phyloP scores from a whole-genome alignment of 1,140 invertebrate genomes.

The Drosophila fuyamai region DNA sequence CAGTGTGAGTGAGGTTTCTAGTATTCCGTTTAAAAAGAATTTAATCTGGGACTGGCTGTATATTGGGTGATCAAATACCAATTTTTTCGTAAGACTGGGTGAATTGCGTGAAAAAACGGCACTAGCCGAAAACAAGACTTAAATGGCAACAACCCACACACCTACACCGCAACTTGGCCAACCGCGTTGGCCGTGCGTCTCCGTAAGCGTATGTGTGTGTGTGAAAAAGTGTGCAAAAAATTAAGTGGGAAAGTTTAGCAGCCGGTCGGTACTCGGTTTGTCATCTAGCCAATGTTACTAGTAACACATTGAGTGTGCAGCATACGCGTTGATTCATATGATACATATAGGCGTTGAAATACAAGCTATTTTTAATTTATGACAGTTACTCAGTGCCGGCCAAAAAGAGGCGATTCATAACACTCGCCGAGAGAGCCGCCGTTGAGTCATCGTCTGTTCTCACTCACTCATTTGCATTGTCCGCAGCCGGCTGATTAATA shows the following conservation, averaged over 20 bases:
- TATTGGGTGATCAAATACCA: not conserved
- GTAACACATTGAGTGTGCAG: conserved; percentile 1
- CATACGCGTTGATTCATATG: no score
- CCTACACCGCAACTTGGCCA: conserved; percentile 43
- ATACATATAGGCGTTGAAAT: conserved; percentile 56
- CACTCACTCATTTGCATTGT: conserved; percentile 79
- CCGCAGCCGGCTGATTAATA: conserved; percentile 68
- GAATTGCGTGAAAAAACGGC: not conserved
- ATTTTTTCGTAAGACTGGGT: conserved; percentile 5
- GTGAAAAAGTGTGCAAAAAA: conserved; percentile 72
- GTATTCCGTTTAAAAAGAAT: conserved; percentile 13
- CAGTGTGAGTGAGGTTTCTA: conserved; percentile 54
- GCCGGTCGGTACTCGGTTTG: conserved; percentile 51
- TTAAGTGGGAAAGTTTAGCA: conserved; percentile 62
- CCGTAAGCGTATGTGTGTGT: conserved; percentile 38
- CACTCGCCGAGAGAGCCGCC: conserved; percentile 47
- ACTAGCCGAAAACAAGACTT: not conserved
- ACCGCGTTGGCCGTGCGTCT: conserved; percentile 59
- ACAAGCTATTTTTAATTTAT: conserved; percentile 80
- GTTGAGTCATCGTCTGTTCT: conserved; percentile 79
- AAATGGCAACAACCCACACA: conserved; percentile 44
- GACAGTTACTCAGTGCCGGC: conserved; percentile 70
- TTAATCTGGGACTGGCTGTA: not conserved
- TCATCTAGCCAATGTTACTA: conserved; percentile 20
- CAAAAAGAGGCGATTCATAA: conserved; percentile 72